Conservation (phyloP, 2,888 invertebrate genomes). For the Heliconius cydno region DNA sequence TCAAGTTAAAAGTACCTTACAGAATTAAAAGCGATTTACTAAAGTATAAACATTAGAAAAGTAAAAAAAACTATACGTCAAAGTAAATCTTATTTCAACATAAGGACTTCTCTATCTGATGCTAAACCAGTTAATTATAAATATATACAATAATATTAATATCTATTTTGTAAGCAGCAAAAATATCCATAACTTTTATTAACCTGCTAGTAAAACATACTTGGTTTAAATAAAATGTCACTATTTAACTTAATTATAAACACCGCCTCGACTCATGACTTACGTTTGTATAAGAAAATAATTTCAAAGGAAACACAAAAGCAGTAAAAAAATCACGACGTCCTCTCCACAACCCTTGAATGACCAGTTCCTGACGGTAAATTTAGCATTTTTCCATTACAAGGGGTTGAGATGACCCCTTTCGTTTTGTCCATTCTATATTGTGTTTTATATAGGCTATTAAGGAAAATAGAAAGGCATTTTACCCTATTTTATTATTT, state of each 20-base stretch:
- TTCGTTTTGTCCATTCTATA: slow-evolving; percentile 67
- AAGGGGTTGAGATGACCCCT: slow-evolving; percentile 62
- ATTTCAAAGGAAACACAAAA: slow-evolving; percentile 75
- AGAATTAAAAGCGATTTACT: too few species aligned
- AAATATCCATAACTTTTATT: not conserved
- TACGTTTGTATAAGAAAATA: slow-evolving; percentile 67
- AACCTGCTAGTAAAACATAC: not conserved
- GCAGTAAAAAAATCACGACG: slow-evolving; percentile 62
- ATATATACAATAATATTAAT: too few species aligned
- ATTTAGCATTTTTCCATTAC: slow-evolving; percentile 66
- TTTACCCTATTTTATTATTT: slow-evolving; percentile 73
- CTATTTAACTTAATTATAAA: not conserved
- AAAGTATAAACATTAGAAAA: too few species aligned
- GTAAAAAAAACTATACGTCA: too few species aligned
- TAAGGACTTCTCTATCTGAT: too few species aligned
- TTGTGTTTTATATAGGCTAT: slow-evolving; percentile 61
- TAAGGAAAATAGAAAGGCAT: slow-evolving; percentile 70
- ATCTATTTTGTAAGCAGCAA: not conserved
- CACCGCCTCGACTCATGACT: slow-evolving; percentile 12
- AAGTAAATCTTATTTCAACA: too few species aligned
- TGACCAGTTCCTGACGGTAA: slow-evolving; percentile 70
- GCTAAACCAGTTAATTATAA: too few species aligned
- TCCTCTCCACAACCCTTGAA: slow-evolving; percentile 74
- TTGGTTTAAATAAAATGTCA: not conserved
- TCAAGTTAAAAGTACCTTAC: slow-evolving; percentile 44